Percentiles rank a stretch among this genome's conserved stretches.
Conservation (phyloP, 1,140 invertebrate genomes). For the Nautilus pompilius region DNA sequence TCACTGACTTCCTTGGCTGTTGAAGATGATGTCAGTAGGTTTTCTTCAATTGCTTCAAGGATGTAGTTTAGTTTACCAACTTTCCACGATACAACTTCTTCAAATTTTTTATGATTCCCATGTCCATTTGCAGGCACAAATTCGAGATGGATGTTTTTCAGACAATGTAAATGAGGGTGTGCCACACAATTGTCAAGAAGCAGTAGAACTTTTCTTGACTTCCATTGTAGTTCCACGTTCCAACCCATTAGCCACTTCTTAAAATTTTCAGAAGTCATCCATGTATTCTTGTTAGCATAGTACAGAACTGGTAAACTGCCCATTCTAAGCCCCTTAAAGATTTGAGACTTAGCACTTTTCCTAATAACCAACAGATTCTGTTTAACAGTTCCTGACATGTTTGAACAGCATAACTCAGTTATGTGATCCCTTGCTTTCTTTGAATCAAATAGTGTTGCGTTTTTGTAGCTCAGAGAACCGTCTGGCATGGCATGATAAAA, state of each 20-base stretch:
- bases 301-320: constrained; percentile 17
- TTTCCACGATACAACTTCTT: not conserved
- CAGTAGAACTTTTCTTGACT: not conserved
- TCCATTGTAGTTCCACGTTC: constrained; percentile 8
- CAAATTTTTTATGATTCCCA: not conserved
- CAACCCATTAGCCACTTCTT: constrained; percentile 17
- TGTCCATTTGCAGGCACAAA: not conserved
- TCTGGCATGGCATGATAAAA: constrained; percentile 55
- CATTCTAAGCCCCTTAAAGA: constrained; percentile 4
- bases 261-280: constrained; percentile 23
- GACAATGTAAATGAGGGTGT: not conserved
- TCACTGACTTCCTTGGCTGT: too few relatives aligned
- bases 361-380: constrained; percentile 16
- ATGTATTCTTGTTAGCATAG: constrained; percentile 14
- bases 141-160: not conserved
- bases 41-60: too few relatives aligned
- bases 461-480: constrained; percentile 50
- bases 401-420: constrained; percentile 11
- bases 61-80: too few relatives aligned
- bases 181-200: not conserved
- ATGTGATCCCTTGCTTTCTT: constrained; percentile 18
- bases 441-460: constrained; percentile 20
- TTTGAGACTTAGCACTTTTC: constrained; percentile 6
- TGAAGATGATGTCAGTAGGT: too few relatives aligned
- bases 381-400: constrained; percentile 20